Evolutionary conservation across 2,888 invertebrate genomes (phyloP), one percentile per base, ranked within the genome.

Genomic region (Hoplodrina ambigua): DNA sequence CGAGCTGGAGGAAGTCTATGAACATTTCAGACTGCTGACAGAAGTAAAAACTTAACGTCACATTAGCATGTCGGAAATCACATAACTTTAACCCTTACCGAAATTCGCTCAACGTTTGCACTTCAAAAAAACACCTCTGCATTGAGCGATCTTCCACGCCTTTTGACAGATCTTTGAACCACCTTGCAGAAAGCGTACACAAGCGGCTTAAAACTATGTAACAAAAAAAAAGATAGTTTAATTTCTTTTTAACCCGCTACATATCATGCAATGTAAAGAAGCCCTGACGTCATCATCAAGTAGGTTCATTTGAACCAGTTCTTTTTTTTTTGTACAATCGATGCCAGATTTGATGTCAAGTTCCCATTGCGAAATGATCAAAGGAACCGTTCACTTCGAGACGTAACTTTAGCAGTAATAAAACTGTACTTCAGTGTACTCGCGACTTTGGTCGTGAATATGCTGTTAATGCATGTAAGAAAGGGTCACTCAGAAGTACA

Each of bases 341-440:
- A 64, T 61, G 49, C 46, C 57, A 72, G 63, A 78, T 62, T 72
- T 77, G 61, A 44, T 64, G 54, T 78, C 62, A 69, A 73, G 66
- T 69, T 66, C 58, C 54, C 57, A 74, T 80, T 78, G 33, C 80
- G 75, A 70, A 73, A 80, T 52, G 5, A 52, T 63, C 65, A 62
- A 68, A 81, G 67, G 50, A 64, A 62, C 80, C 82, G 56, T 79
- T 80, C 80, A 68, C 82, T 80, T 81, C 10, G 61, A 70, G 55
- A 80, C 75, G 75, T 80, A 80, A 80, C 65, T 70, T 66, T 46
- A 17, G 54, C 59, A 37, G 56, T 56, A 19, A 56, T 58, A 50
- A 65, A 37, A 50, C 64, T 82, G 37, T 33, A 82, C 73, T 61
- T 30, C 61, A 55, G 6, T 56, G 44, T 63, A 55, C 64, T 19